phyloP scores from a whole-genome alignment of 2,888 invertebrate genomes.

The Agrotis segetum region DNA sequence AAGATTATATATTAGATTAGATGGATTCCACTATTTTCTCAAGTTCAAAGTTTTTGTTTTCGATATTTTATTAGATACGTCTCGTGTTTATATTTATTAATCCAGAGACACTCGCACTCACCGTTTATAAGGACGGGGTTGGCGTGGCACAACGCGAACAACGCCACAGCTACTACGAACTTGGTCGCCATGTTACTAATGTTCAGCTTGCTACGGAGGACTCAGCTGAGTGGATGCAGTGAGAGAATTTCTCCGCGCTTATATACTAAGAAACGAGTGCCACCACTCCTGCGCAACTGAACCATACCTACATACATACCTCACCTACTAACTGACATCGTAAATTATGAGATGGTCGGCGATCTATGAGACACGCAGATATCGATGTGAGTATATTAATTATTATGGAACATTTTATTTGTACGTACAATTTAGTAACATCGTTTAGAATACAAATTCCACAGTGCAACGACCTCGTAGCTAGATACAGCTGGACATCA shows the following conservation, averaged over 20 bases:
- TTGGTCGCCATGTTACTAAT: conserved; percentile 80
- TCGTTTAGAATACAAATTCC: conserved; percentile 5
- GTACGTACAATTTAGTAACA: conserved; percentile 4
- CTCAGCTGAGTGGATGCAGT: conserved; percentile 83
- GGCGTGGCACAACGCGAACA: conserved; percentile 80
- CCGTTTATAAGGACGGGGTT: conserved; percentile 83
- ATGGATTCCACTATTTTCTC: not conserved
- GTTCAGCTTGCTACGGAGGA: conserved; percentile 59
- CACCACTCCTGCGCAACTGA: conserved; percentile 77
- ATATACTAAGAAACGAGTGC: conserved; percentile 76
- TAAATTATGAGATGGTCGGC: conserved; percentile 83
- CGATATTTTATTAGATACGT: too few species aligned
- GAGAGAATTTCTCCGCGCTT: conserved; percentile 89
- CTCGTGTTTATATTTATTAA: too few species aligned
- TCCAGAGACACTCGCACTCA: conserved; percentile 66
- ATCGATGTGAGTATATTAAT: conserved; percentile 56
- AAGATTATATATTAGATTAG: too few species aligned
- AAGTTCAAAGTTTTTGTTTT: not conserved
- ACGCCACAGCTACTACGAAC: conserved; percentile 80
- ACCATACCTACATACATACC: conserved; percentile 83
- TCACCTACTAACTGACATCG: conserved; percentile 85
- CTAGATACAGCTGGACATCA: not conserved
- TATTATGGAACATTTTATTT: conserved; percentile 52
- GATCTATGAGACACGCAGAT: conserved; percentile 67
- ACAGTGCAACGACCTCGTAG: conserved; percentile 65